Percentiles rank a stretch among this genome's conserved stretches.
These are phyloP conservation scores for Athetis lepigone DNA, from an alignment of 2,888 invertebrate species.

Conservation along the genomic window DNA sequence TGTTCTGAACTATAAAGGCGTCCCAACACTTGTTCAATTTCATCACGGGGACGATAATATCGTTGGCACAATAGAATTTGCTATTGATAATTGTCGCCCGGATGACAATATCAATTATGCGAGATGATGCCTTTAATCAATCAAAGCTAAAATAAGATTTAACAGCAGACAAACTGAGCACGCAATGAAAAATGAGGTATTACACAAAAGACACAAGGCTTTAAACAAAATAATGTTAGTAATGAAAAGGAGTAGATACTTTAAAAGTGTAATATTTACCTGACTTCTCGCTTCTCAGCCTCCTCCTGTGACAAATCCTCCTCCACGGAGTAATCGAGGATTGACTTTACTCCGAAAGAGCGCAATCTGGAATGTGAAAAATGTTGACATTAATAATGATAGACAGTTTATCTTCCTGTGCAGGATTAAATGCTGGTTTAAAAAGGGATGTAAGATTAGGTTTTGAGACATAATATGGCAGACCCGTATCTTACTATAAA, in stretches of 20 bases:
- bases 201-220: background rate
- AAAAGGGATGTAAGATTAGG: background rate
- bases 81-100: no score
- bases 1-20: no score
- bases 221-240: background rate
- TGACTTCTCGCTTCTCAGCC: constrained; percentile 98
- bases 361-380: constrained; percentile 91
- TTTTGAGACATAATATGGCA: background rate
- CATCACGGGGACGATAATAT: no score
- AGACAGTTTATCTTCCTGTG: background rate
- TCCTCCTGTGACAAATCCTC: constrained; percentile 98
- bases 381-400: background rate
- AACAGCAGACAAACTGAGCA: background rate
- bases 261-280: constrained; percentile 91
- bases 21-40: no score
- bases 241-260: background rate
- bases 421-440: background rate
- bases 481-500: no score
- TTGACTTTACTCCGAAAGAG: constrained; percentile 99
- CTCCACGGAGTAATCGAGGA: constrained; percentile 99
- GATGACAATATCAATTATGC: no score
- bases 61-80: no score
- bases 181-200: background rate
- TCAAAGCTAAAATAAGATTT: background rate
- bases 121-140: no score